Percentiles rank a stretch among this genome's conserved stretches.
Conservation (phyloP, 2,888 invertebrate genomes). For the Rotaria sp. region DNA sequence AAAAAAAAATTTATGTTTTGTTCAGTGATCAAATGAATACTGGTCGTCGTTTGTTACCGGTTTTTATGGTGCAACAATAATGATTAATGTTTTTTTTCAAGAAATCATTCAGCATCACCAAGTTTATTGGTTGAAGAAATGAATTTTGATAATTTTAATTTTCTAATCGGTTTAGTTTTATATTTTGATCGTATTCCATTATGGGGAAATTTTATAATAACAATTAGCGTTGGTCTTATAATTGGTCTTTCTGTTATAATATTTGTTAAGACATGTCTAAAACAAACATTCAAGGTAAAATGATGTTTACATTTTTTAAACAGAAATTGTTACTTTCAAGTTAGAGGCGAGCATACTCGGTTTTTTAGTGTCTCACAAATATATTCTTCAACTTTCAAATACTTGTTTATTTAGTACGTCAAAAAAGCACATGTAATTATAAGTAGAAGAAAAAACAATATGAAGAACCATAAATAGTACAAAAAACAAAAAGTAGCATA, state of each 20-base stretch:
- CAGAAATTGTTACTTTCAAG: too few species aligned
- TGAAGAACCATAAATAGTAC: too few species aligned
- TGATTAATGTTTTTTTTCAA: slow-evolving; percentile 85
- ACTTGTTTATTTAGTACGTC: too few species aligned
- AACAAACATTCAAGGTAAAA: slow-evolving; percentile 29
- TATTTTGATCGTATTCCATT: slow-evolving; percentile 78
- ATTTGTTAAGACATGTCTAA: slow-evolving; percentile 68
- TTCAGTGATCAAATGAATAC: slow-evolving; percentile 68
- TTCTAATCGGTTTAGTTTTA: slow-evolving; percentile 63
- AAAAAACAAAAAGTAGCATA: too few species aligned
- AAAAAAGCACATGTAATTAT: too few species aligned
- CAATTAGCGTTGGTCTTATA: slow-evolving; percentile 65
- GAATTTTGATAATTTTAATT: not conserved
- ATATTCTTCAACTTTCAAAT: too few species aligned
- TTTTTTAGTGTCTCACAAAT: too few species aligned
- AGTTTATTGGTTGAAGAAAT: slow-evolving; percentile 56
- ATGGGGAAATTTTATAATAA: slow-evolving; percentile 70
- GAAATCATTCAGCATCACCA: slow-evolving; percentile 85
- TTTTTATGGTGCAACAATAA: slow-evolving; percentile 86
- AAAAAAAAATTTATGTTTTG: slow-evolving; percentile 36
- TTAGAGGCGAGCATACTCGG: too few species aligned
- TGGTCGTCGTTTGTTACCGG: slow-evolving; percentile 75
- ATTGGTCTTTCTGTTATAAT: slow-evolving; percentile 68
- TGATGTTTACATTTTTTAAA: too few species aligned
- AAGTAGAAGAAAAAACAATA: too few species aligned